A percentile compares a stretch with the other conserved stretches of the same genome.
Evolutionary conservation across 2,113 vertebrate species (phyloP).

Genomic region (Phocoena sinus): DNA sequence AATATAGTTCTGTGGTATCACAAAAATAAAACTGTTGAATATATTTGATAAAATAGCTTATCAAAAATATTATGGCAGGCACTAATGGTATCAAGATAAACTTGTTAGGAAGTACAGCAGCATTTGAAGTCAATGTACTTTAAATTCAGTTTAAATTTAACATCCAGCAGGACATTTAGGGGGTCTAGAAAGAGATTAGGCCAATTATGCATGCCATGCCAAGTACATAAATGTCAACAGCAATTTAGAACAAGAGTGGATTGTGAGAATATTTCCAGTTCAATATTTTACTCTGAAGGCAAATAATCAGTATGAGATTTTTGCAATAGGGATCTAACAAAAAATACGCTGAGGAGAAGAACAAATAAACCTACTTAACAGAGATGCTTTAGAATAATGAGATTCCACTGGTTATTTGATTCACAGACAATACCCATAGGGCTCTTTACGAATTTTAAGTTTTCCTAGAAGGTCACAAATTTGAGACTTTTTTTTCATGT

Average conservation of each 20-base stretch:
- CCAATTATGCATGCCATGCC: conserved; percentile 49
- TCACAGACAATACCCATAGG: neutral
- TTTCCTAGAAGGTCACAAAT: neutral
- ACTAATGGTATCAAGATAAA: neutral
- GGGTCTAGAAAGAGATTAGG: conserved; percentile 39
- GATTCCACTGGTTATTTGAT: neutral
- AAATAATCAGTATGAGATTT: conserved; percentile 49
- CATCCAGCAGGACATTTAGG: conserved; percentile 22
- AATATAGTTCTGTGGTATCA: neutral
- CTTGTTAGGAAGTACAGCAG: conserved; percentile 12
- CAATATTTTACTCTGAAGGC: conserved; percentile 56
- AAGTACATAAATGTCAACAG: conserved; percentile 49
- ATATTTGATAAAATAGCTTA: neutral
- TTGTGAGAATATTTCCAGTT: conserved; percentile 49
- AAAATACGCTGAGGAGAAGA: conserved; percentile 27
- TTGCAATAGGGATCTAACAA: neutral
- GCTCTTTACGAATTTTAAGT: neutral
- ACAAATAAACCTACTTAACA: neutral
- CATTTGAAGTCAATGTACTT: conserved; percentile 7
- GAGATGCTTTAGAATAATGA: neutral
- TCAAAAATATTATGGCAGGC: neutral
- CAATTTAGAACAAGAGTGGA: conserved; percentile 35
- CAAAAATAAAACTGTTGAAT: neutral
- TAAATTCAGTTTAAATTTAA: conserved; percentile 27
- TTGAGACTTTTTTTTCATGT: neutral